phyloP scores from a whole-genome alignment of 2,888 invertebrate genomes.

The Hypolimnas misippus region DNA sequence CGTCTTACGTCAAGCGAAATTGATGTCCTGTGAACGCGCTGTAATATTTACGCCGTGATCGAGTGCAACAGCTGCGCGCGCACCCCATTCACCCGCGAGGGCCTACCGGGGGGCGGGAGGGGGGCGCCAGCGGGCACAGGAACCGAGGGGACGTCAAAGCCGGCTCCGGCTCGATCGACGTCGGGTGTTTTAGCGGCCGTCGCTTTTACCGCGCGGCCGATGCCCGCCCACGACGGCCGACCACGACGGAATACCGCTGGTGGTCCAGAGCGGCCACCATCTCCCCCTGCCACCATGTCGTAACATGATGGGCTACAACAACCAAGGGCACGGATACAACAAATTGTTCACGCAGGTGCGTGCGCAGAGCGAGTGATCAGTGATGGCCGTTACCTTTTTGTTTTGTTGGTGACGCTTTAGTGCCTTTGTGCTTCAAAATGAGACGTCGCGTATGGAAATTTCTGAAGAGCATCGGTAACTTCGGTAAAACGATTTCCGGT shows the following conservation, averaged over 20 bases:
- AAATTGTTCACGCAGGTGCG: slow-evolving; percentile 92
- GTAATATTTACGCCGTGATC: slow-evolving; percentile 45
- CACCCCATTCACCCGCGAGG: slow-evolving; percentile 60
- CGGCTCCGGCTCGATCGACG: slow-evolving; percentile 41
- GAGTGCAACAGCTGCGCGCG: slow-evolving; percentile 66
- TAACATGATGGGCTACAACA: slow-evolving; percentile 91
- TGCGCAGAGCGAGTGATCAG: slow-evolving; percentile 32
- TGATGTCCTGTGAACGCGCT: slow-evolving; percentile 37
- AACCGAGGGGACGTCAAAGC: slow-evolving; percentile 39
- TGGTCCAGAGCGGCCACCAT: slow-evolving; percentile 79
- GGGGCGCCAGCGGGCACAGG: slow-evolving; percentile 41
- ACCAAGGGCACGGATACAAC: slow-evolving; percentile 91
- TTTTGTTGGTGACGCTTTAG: slow-evolving; percentile 34
- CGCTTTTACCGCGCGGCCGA: slow-evolving; percentile 57
- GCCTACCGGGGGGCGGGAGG: slow-evolving; percentile 29
- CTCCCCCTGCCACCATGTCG: slow-evolving; percentile 83
- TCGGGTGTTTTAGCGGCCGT: slow-evolving; percentile 53
- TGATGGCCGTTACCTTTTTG: slow-evolving; percentile 25
- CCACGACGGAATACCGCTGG: slow-evolving; percentile 79
- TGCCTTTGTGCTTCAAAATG: slow-evolving; percentile 34
- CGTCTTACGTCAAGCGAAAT: slow-evolving; percentile 37
- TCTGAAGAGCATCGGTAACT: slow-evolving; percentile 34
- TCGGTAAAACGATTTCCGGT: slow-evolving; percentile 27
- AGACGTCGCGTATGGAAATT: slow-evolving; percentile 41
- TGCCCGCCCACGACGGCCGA: slow-evolving; percentile 74